Evolutionary conservation across 2,888 invertebrate species (phyloP).

Genomic region (Pecten maximus): DNA sequence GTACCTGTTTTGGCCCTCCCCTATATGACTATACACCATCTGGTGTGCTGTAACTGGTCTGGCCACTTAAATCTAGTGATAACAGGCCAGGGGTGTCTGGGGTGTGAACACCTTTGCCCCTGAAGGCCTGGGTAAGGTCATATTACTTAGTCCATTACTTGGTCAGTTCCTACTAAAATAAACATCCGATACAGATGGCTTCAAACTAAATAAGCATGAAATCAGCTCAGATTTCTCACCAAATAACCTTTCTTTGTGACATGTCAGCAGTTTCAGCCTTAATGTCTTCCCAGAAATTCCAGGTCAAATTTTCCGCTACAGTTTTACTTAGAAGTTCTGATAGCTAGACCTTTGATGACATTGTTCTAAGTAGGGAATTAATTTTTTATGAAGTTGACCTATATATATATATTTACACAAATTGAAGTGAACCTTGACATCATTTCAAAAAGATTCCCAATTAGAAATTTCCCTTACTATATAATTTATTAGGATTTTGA

Average conservation of each 20-base stretch:
- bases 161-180: not conserved
- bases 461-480: too few species aligned
- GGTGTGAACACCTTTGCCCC: not conserved
- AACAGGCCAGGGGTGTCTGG: not conserved
- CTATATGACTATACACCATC: not conserved
- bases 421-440: too few species aligned
- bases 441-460: too few species aligned
- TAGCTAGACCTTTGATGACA: too few species aligned
- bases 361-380: too few species aligned
- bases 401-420: too few species aligned
- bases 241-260: not conserved
- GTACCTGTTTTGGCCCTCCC: too few species aligned
- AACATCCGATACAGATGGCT: not conserved
- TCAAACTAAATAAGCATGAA: constrained; percentile 33
- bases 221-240: not conserved
- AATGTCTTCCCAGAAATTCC: not conserved
- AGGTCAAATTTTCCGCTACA: not conserved
- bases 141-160: not conserved
- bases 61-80: constrained; percentile 7
- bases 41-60: too few species aligned
- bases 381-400: too few species aligned
- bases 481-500: too few species aligned
- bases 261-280: not conserved
- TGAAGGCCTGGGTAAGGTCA: not conserved
- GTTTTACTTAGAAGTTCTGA: not conserved